Conservation (phyloP, 2,888 invertebrate genomes). For the Automeris io region DNA sequence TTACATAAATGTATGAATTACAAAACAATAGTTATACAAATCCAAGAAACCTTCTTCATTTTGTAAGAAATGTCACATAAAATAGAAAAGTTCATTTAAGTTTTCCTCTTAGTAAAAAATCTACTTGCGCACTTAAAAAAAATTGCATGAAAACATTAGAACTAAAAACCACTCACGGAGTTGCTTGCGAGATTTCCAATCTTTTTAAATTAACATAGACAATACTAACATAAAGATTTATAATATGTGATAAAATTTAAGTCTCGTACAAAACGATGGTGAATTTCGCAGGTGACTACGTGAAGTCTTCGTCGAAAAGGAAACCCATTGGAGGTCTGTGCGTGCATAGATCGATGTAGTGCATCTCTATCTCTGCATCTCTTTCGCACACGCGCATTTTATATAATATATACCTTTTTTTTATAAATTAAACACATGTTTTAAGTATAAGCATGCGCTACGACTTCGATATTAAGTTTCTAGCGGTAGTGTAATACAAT, state of each 20-base stretch:
- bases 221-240: constrained; percentile 33
- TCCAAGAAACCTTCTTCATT: too few species aligned
- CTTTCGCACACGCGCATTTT: constrained; percentile 63
- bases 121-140: constrained; percentile 6
- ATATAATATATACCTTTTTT: constrained; percentile 18
- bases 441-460: constrained; percentile 15
- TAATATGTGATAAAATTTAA: constrained; percentile 32
- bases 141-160: constrained; percentile 38
- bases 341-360: constrained; percentile 74
- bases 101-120: too few species aligned
- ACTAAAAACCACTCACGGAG: constrained; percentile 62
- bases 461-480: constrained; percentile 8
- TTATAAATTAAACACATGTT: constrained; percentile 4
- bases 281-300: constrained; percentile 75
- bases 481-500: constrained; percentile 4
- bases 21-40: too few species aligned
- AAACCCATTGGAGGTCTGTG: constrained; percentile 65
- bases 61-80: too few species aligned
- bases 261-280: constrained; percentile 39
- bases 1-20: too few species aligned
- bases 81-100: too few species aligned
- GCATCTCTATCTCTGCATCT: constrained; percentile 65
- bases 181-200: constrained; percentile 51
- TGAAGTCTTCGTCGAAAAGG: constrained; percentile 64
- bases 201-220: constrained; percentile 41